Evolutionary conservation across 1,140 invertebrate species (phyloP).

Genomic region (Drosophila bifasciata): DNA sequence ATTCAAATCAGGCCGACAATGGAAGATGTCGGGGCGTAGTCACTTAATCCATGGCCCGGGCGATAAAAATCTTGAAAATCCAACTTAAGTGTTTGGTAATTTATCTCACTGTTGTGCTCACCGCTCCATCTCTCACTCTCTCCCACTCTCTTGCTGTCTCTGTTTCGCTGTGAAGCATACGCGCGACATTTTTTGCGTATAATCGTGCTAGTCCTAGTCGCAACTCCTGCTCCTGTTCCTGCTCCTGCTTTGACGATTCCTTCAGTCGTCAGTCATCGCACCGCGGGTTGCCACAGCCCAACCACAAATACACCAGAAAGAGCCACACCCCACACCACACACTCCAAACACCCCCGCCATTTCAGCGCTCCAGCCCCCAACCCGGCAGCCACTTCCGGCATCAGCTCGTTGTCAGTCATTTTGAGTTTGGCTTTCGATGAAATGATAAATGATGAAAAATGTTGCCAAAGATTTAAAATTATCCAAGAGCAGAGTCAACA

Average conservation of each 20-base stretch:
- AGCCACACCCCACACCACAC: no score
- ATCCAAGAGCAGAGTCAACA: constrained; percentile 77
- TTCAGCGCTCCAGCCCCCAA: no score
- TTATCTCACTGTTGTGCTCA: constrained; percentile 69
- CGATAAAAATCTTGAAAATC: constrained; percentile 84
- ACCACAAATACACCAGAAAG: constrained; percentile 61
- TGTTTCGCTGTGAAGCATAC: constrained; percentile 25
- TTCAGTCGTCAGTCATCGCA: constrained; percentile 66
- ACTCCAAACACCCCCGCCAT: background rate
- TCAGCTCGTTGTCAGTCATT: constrained; percentile 83
- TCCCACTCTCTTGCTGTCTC: background rate
- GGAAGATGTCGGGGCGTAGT: constrained; percentile 48
- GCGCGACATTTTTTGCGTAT: constrained; percentile 71
- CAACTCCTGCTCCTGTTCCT: background rate
- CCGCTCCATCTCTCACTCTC: background rate
- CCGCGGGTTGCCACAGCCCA: constrained; percentile 42
- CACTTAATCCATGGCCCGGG: constrained; percentile 78
- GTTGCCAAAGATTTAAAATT: constrained; percentile 81
- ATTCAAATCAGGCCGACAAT: constrained; percentile 36
- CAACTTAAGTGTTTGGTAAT: constrained; percentile 84
- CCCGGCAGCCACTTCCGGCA: constrained; percentile 37
- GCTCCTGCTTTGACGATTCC: constrained; percentile 16
- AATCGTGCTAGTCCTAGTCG: constrained; percentile 36
- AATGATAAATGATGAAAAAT: constrained; percentile 84
- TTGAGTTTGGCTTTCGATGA: constrained; percentile 79